Evolutionary conservation across 2,113 vertebrate species (phyloP).

Genomic region (Prionailurus viverrinus): DNA sequence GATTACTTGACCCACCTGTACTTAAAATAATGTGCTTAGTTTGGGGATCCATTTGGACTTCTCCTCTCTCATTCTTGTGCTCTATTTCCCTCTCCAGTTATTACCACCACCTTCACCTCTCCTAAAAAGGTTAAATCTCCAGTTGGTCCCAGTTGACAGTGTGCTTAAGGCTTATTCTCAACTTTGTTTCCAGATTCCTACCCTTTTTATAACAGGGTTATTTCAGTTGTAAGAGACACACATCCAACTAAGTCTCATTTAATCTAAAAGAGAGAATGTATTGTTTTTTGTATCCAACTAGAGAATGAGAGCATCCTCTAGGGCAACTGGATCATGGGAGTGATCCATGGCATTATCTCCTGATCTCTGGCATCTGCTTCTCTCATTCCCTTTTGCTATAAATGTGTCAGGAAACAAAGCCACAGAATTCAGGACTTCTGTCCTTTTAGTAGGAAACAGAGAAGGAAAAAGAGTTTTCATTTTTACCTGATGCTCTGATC

Average conservation of each 20-base stretch:
- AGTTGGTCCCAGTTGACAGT: not conserved
- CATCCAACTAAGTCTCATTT: not conserved
- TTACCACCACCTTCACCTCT: not conserved
- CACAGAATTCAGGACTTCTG: not conserved
- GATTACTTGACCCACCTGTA: not conserved
- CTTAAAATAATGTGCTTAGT: not conserved
- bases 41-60: not conserved
- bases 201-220: not conserved
- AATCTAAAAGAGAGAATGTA: not conserved
- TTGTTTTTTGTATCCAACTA: not conserved
- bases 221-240: slow-evolving; percentile 2
- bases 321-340: not conserved
- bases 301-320: not conserved
- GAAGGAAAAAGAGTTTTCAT: not conserved
- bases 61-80: not conserved
- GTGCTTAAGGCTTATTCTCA: not conserved
- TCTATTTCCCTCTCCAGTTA: not conserved
- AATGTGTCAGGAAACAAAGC: not conserved
- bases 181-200: not conserved
- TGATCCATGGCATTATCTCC: not conserved
- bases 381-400: not conserved
- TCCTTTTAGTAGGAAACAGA: not conserved
- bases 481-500: not conserved
- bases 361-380: not conserved
- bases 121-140: not conserved